Base-by-base conservation (phyloP, 2,113 vertebrate species). In the Candoia aspera region DNA sequence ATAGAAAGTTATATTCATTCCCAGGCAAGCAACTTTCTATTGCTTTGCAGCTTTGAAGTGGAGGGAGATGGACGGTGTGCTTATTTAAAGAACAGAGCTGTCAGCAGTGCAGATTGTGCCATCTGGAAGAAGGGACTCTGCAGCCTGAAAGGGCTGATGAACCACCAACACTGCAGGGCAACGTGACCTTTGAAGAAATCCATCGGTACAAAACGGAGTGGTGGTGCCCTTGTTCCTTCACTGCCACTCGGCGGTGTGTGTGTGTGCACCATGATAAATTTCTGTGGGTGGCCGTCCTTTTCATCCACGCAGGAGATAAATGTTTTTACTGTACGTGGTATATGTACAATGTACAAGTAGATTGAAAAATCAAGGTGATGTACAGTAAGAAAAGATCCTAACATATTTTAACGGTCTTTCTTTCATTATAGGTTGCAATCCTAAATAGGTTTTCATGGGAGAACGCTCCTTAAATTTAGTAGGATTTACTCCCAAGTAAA, bases 1-100 rank as follows among this genome's bases (percentile, higher is more conserved):
- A 3, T 8, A 24, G 73, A 17, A n/a, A 26, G 11, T 46, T 10
- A 24, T 10, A 12, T 60, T 17, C 33, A 13, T 60, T 2, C 8
- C 17, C 10, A n/a, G 2, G 49, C n/a, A 8, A n/a, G 2, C 15
- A 8, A 13, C 37, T 12, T 10, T 46, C 10, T 58, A 37, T 21
- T 79, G 68, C 37, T 64, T 53, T 86, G 53, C 83, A 92, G 92
- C 12, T 87, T 59, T 49, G 84, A 87, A 58, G 54, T 92, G 60
- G 29, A 57, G 6, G 92, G 92, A 59, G 88, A 49, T 0, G 88
- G 88, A 9, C 19, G 1, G 1, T 92, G 92, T 0, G 92, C 62
- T 79, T 92, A 90, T 10, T 42, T 92, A 13, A 57, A 1, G 26
- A 11, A 49, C 3, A 4, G 84, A 8, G 37, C 11, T 0, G 60